phyloP scores from a whole-genome alignment of 1,140 invertebrate genomes.

The Pemphigus obesinymphae region DNA sequence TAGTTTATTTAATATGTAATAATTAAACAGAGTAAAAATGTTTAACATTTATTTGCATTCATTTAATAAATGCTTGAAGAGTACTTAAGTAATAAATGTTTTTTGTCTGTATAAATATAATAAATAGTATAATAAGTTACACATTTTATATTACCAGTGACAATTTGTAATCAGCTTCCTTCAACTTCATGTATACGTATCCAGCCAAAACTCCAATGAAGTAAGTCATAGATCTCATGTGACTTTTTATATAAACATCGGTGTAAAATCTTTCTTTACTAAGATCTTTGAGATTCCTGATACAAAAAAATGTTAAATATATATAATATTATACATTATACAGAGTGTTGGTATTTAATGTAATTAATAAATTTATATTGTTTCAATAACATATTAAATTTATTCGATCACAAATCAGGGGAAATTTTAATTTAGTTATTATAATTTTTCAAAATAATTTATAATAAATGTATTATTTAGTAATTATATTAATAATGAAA shows the following conservation, averaged over 20 bases:
- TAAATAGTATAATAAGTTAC: neutral
- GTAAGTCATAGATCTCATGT: slow-evolving; percentile 65
- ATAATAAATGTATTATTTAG: too few species aligned
- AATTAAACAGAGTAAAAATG: neutral
- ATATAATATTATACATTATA: neutral
- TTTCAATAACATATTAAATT: neutral
- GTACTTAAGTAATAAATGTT: neutral
- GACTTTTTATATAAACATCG: slow-evolving; percentile 63
- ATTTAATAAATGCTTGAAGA: neutral
- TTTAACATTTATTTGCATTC: neutral
- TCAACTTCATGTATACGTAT: slow-evolving; percentile 60
- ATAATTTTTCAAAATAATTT: too few species aligned
- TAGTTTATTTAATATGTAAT: neutral
- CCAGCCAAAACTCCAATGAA: slow-evolving; percentile 61
- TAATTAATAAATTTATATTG: too few species aligned
- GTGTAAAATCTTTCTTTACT: slow-evolving; percentile 44
- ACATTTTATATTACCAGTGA: slow-evolving; percentile 46
- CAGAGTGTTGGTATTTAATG: too few species aligned
- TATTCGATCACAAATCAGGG: too few species aligned
- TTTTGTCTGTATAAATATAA: neutral
- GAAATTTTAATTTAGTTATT: too few species aligned
- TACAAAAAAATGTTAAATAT: neutral
- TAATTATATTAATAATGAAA: too few species aligned
- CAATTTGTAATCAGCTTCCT: slow-evolving; percentile 56
- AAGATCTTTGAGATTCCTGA: neutral